Base-by-base conservation (phyloP, 2,888 invertebrate genomes). In the Cremastobaeus sp. region DNA sequence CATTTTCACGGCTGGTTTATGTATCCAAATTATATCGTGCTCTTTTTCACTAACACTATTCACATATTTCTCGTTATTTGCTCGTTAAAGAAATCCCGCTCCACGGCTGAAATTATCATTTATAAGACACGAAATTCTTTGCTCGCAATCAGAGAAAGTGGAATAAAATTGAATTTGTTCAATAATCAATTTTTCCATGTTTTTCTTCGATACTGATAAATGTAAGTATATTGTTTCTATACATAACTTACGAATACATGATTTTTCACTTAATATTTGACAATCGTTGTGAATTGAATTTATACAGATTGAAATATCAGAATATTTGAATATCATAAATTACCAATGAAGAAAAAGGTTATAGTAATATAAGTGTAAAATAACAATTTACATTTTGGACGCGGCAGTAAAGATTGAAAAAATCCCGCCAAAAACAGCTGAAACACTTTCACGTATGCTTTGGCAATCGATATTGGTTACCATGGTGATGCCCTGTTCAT, bases 391-490 rank as follows among this genome's bases (percentile, higher is more conserved):
- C 11, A 41, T 5, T 41, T 41, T 41, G 18, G 2, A 35, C 14
- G 12, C 37, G 17, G 9, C 8, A 8, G 8, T 35, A 50, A 11
- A 14, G 54, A 69, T 52, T 52, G 30, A 45, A 60, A 73, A 68
- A 52, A 4, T 17, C 47, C 54, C 59, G 41, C 68, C 52, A 48
- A 68, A 75, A 76, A 73, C 55, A 52, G 59, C 34, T 60, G 70
- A 59, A 70, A 70, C 69, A 41, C 64, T 50, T 47, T 66, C 57
- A 76, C 72, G 77, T 69, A 77, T 76, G 78, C 72, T 78, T 78
- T 76, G 74, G 78, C 81, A 83, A 86, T 86, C 86, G 84, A 86
- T 86, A 86, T 82, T 78, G 82, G 86, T 86, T 85, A 78, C 86
- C 86, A 86, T 86, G 84, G 84, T 74, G 81, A 86, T 86, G 81